These are phyloP conservation scores for Drosophila rubida DNA, from an alignment of 2,888 invertebrate genomes.

Conservation along the genomic window DNA sequence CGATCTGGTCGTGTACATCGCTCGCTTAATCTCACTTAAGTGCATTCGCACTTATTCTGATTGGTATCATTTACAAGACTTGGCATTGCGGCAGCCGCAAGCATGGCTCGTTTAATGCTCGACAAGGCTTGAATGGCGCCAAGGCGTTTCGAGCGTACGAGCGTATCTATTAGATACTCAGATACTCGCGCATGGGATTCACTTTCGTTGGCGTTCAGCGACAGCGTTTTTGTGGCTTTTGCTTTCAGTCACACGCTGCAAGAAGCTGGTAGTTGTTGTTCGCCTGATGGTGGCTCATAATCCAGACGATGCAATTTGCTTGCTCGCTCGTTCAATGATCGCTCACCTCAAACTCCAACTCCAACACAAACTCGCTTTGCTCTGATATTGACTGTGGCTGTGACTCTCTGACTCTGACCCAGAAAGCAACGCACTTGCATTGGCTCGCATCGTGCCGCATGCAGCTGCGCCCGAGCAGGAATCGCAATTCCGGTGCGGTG, in stretches of 20 bases:
- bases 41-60: slow-evolving; percentile 77
- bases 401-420: slow-evolving; percentile 50
- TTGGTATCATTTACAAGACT: slow-evolving; percentile 68
- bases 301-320: slow-evolving; percentile 62
- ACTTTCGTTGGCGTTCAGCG: slow-evolving; percentile 62
- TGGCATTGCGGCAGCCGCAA: slow-evolving; percentile 29
- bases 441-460: slow-evolving; percentile 26
- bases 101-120: slow-evolving; percentile 25
- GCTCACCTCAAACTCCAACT: slow-evolving; percentile 26
- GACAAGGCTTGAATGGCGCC: slow-evolving; percentile 55
- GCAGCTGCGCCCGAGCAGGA: slow-evolving; percentile 55
- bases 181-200: slow-evolving; percentile 49
- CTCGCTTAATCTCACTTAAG: slow-evolving; percentile 58
- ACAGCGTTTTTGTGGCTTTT: slow-evolving; percentile 47
- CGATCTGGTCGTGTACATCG: neutral
- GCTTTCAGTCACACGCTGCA: slow-evolving; percentile 66
- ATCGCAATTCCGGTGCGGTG: slow-evolving; percentile 68
- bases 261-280: slow-evolving; percentile 37
- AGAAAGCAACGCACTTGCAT: slow-evolving; percentile 55
- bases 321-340: slow-evolving; percentile 39
- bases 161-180: neutral
- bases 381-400: slow-evolving; percentile 31
- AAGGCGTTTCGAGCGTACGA: slow-evolving; percentile 29
- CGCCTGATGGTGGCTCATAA: slow-evolving; percentile 33
- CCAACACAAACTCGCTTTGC: slow-evolving; percentile 23